Conservation (phyloP, 2,888 invertebrate genomes). For the Chymomyza procnemis region DNA sequence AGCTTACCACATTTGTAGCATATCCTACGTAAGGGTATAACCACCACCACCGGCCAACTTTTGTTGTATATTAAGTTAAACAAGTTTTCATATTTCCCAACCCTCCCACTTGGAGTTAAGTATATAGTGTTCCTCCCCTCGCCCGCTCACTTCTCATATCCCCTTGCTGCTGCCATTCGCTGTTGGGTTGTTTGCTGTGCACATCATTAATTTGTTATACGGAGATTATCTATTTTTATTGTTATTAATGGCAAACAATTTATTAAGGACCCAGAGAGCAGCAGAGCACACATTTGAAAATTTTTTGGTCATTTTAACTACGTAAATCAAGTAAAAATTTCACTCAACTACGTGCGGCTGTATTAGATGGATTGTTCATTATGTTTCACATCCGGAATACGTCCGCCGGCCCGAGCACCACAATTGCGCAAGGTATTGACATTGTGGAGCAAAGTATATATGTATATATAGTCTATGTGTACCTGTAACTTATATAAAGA, state of each 20-base stretch:
- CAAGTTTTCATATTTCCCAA: conserved; percentile 11
- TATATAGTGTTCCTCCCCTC: too few relatives aligned
- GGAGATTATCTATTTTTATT: conserved; percentile 77
- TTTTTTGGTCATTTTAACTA: conserved; percentile 13
- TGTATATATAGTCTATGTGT: not conserved
- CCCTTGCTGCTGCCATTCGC: not conserved
- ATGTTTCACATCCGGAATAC: conserved; percentile 21
- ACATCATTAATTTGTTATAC: conserved; percentile 76
- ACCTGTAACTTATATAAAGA: conserved; percentile 24
- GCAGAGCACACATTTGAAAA: not conserved
- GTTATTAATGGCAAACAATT: conserved; percentile 76
- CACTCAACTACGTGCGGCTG: conserved; percentile 71
- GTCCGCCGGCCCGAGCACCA: not conserved
- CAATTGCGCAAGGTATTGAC: conserved; percentile 57
- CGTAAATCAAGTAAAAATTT: conserved; percentile 64
- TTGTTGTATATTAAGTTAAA: conserved; percentile 14
- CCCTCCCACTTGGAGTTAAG: not conserved
- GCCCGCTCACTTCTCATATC: too few relatives aligned
- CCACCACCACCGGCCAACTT: not conserved
- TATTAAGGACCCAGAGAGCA: conserved; percentile 61
- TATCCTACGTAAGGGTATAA: not conserved
- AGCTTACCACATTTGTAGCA: not conserved
- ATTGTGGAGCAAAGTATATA: conserved; percentile 44
- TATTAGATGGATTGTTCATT: conserved; percentile 70
- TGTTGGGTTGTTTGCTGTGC: conserved; percentile 28